Evolutionary conservation across 2,888 invertebrate species (phyloP), one percentile per base, ranked within the genome.

Genomic region (Eumerus sabulonum): DNA sequence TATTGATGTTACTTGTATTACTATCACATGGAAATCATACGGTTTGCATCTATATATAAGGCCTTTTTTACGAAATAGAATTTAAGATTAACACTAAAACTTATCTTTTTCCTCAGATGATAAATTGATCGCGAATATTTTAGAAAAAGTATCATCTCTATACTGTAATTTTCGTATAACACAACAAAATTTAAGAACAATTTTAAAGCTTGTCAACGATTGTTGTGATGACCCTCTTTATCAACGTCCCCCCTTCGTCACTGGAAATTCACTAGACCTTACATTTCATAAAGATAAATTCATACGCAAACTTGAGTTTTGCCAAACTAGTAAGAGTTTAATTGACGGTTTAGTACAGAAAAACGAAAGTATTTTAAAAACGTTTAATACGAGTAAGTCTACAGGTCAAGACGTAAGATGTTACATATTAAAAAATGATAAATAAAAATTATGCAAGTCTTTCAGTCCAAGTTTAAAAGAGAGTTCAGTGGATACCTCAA

Each of bases 161-260:
- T 84, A 84, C 47, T 76, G 54, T 9, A 85, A 88, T 16, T 81
- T 88, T n/a, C 72, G 82, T 44, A 83, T 83, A 17, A 79, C 86
- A 1, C 94, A 95, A 84, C 89, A 88, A n/a, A 94, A 95, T 85
- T 89, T 95, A 50, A 89, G 90, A 27, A 86, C 88, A 1, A 91
- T 94, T 0, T 85, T 92, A 7, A 84, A 87, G 1, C 90, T 91
- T 73, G 92, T 95, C 45, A 90, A 91, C 0, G 90, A 90, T 0
- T 97, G 97, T 96, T 93, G 93, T 9, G 90, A 92, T 76, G 87
- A 90, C 48, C 95, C 97, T 0, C 88, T 98, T 42, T 94, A 95
- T 86, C 92, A 93, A 85, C 90, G 97, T n/a, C 94, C 93, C 84
- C 82, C 84, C 1, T 87, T 85, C n/a, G n/a, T n/a, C n/a, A n/a